Evolutionary conservation across 2,113 vertebrate species (phyloP), one percentile per base, ranked within the genome.

Genomic region (Marmota flaviventris): DNA sequence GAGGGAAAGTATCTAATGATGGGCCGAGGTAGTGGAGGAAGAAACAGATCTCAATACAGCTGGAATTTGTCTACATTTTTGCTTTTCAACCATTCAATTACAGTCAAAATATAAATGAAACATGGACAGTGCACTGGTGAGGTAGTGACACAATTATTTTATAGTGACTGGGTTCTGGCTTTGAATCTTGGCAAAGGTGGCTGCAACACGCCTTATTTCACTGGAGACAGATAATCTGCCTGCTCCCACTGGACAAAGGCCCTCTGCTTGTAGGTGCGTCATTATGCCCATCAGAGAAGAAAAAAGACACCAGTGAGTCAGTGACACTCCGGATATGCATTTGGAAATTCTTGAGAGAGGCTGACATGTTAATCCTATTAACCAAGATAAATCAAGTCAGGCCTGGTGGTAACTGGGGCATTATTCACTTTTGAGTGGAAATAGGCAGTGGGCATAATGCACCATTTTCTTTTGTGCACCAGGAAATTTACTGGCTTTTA

Each of bases 1-100:
- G 98, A 99, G 98, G 98, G 98, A 98, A 99, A 99, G 98, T 99
- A 99, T 99, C 98, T 99, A 98, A 99, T 99, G 98, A 99, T 98
- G 98, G 98, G 98, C 98, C 97, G 95, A 48, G 89, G 96, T 98
- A 98, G 98, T 95, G 97, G 98, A 97, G 98, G 98, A 98, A 98
- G 98, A 98, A 98, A 98, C 98, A 96, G 98, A 98, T 99, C 98
- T 98, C 98, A 97, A 85, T 98, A 97, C 98, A 98, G 98, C 99
- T 98, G 99, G 98, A 98, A 99, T 99, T 98, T 99, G 99, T 99
- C 98, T 98, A 97, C 98, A 88, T 98, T 98, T 98, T 98, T 98
- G 97, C 98, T 98, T 98, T 98, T 98, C 98, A 98, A 98, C 98
- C 98, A 95, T 98, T 98, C 98, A 98, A 98, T 99, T 98, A 99